Evolutionary conservation across 2,113 vertebrate species (phyloP).

Genomic region (Eidolon helvum): DNA sequence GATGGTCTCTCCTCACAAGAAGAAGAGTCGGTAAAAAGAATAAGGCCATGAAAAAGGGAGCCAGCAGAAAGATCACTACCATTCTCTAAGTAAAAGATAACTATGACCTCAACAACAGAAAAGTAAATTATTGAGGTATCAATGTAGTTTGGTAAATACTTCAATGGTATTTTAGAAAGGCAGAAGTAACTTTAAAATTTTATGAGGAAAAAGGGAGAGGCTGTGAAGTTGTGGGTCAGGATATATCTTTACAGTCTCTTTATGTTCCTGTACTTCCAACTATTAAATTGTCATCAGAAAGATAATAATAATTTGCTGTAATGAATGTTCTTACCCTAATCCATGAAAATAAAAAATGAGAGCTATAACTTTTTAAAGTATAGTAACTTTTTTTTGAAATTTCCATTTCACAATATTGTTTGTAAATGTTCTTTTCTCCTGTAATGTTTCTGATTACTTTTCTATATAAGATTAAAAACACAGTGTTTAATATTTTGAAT

Average conservation of each 20-base stretch:
- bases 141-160: not conserved
- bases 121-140: not conserved
- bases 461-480: conserved; percentile 1
- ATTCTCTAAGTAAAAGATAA: not conserved
- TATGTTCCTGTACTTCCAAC: not conserved
- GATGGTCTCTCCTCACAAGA: not conserved
- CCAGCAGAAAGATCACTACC: not conserved
- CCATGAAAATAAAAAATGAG: not conserved
- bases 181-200: not conserved
- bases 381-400: conserved; percentile 24
- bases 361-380: not conserved
- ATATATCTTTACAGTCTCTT: not conserved
- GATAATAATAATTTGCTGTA: not conserved
- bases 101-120: not conserved
- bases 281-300: not conserved
- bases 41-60: not conserved
- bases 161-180: not conserved
- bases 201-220: not conserved
- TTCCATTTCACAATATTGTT: not conserved
- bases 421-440: conserved; percentile 30
- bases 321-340: conserved; percentile 1
- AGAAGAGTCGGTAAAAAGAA: not conserved
- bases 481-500: conserved; percentile 28
- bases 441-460: not conserved
- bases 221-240: not conserved